These are phyloP conservation scores for Cyaniris semiargus DNA, from an alignment of 2,888 invertebrate species.

Conservation along the genomic window DNA sequence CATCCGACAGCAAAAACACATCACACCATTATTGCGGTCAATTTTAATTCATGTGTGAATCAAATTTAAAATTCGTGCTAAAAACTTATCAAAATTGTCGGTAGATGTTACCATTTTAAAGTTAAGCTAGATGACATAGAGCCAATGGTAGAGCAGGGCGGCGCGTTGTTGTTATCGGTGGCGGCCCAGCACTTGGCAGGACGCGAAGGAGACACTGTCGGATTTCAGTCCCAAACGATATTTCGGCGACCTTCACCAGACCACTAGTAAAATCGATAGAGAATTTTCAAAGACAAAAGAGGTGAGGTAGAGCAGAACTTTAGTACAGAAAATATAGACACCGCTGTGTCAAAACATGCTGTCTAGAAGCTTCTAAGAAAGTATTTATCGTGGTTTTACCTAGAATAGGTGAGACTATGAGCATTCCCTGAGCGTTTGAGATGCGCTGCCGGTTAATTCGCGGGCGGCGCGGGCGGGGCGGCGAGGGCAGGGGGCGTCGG, in stretches of 20 bases:
- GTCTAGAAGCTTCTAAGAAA: neutral
- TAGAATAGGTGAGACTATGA: neutral
- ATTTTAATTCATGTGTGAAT: neutral
- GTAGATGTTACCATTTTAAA: neutral
- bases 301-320: no score
- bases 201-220: no score
- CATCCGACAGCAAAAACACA: neutral
- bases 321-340: neutral
- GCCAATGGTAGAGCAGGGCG: neutral
- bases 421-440: slow-evolving; percentile 14
- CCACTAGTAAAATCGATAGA: no score
- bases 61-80: neutral
- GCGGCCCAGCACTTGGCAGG: no score
- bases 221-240: no score
- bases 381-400: neutral
- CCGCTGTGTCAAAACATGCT: neutral
- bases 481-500: neutral
- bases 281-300: no score
- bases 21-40: neutral
- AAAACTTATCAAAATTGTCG: no score
- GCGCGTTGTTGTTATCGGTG: no score
- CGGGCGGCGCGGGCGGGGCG: neutral
- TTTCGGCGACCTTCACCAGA: no score
- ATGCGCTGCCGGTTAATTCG: slow-evolving; percentile 17
- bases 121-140: neutral